Evolutionary conservation across 2,797 vertebrate species (phyloP), one percentile per base, ranked within the genome.

Genomic region (Typhlichthys subterraneus): DNA sequence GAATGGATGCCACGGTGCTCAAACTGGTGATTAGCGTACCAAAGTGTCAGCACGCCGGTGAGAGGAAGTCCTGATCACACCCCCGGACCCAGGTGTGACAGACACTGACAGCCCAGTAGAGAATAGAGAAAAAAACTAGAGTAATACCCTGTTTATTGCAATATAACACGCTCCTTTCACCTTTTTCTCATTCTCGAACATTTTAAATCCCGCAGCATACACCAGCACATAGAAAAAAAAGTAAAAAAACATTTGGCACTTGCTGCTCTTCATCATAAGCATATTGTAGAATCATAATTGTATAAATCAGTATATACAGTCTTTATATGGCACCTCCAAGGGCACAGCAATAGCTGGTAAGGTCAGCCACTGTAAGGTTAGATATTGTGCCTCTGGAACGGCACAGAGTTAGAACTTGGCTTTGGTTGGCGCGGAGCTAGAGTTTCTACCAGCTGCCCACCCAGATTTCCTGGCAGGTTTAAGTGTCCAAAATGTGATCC

Each of bases 401-500:
- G 85, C 71, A 73, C 79, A 29, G 86, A 87, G 80, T 86, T 86
- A 83, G 85, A 87, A 85, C 84, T 89, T 89, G 91, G 88, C 84
- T 45, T 72, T 69, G 73, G 69, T 80, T 74, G 46, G 68, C 74
- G 38, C 46, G 69, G 72, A 74, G 79, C 82, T 92, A 85, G 75
- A 76, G 88, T 92, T 92, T 87, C 90, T 76, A 83, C 85, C 91
- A 90, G 89, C 89, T 92, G 91, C 91, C 87, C 89, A 89, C 89
- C 87, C 89, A 87, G 77, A 88, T 90, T 87, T 74, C 54, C 85
- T 91, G 87, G 88, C 88, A 87, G 74, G 76, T 86, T 82, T 64
- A 78, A 79, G 80, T 86, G 85, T 91, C 89, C 89, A 86, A 82
- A 85, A 63, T 61, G 65, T 62, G 82, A 82, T 74, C 76, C 69